These are phyloP conservation scores for Sciurus niger DNA, from an alignment of 2,113 vertebrate genomes.

Conservation along the genomic window DNA sequence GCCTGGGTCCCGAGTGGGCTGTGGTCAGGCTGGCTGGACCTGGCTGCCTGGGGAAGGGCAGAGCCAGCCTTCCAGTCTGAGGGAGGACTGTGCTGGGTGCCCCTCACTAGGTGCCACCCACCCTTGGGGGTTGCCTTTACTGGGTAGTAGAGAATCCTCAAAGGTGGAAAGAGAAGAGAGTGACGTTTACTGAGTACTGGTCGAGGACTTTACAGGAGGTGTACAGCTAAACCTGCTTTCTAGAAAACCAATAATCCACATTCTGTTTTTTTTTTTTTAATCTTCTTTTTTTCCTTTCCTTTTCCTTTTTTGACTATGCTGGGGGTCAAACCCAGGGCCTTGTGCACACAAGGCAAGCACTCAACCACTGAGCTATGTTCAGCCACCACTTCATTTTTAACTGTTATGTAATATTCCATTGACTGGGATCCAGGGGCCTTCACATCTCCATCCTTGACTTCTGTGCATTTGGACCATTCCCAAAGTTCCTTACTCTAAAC, in stretches of 20 bases:
- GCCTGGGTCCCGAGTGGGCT: rapidly evolving
- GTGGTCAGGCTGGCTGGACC: rapidly evolving
- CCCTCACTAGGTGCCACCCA: background rate
- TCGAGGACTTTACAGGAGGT: rapidly evolving
- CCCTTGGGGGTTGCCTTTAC: no score
- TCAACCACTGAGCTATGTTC: background rate
- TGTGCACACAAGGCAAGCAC: no score
- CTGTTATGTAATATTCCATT: no score
- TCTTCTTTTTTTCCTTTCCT: no score
- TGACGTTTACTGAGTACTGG: rapidly evolving
- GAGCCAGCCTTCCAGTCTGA: rapidly evolving
- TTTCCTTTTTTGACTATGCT: background rate
- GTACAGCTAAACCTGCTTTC: background rate
- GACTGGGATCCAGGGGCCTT: background rate
- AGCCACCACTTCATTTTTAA: background rate
- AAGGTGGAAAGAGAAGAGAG: background rate
- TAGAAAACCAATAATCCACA: background rate
- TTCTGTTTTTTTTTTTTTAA: no score
- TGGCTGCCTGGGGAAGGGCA: rapidly evolving
- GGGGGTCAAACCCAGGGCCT: background rate
- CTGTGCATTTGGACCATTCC: background rate
- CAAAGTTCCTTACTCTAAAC: background rate
- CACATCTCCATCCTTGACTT: background rate
- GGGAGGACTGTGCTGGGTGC: background rate
- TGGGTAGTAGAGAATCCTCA: background rate